These are phyloP conservation scores for Caenorhabditis sp. DNA, from an alignment of 2,888 invertebrate genomes.

Conservation along the genomic window DNA sequence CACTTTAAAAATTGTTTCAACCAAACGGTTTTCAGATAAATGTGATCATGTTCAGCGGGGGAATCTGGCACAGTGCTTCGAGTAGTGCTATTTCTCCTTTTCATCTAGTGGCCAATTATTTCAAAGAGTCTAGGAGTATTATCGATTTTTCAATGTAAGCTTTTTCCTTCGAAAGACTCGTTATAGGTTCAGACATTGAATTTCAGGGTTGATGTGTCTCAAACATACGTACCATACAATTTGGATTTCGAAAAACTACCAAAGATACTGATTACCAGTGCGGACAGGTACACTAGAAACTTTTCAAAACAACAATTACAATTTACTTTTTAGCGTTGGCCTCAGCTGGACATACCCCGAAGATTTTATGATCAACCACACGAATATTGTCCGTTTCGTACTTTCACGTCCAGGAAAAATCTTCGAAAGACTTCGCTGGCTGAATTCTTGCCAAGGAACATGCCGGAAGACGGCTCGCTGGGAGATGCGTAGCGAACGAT, in stretches of 20 bases:
- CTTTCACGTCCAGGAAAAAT: constrained; percentile 19
- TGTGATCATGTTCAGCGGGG: constrained; percentile 47
- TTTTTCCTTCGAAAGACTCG: background rate
- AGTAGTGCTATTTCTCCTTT: constrained; percentile 33
- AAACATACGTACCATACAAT: constrained; percentile 40
- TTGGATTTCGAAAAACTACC: constrained; percentile 51
- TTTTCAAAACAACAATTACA: no score
- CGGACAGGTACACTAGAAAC: constrained; percentile 28
- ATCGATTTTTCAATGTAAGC: constrained; percentile 49
- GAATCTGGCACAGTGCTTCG: constrained; percentile 45
- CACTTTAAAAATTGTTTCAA: background rate
- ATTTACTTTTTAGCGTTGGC: constrained; percentile 34
- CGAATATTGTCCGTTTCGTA: constrained; percentile 41
- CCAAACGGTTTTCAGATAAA: constrained; percentile 15
- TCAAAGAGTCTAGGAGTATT: constrained; percentile 1
- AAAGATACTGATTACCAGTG: constrained; percentile 39
- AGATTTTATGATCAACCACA: constrained; percentile 44
- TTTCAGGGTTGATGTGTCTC: constrained; percentile 49
- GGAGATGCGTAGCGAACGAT: constrained; percentile 20
- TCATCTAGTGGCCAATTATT: constrained; percentile 32
- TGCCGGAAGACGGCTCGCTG: constrained; percentile 33
- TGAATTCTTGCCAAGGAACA: constrained; percentile 27
- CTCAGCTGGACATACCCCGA: constrained; percentile 49
- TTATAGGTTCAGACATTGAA: no score
- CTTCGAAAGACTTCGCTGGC: constrained; percentile 18